A percentile compares a stretch with the other conserved stretches of the same genome.
These are phyloP conservation scores for Lucifuga dentata DNA, from an alignment of 2,113 vertebrate genomes.

Conservation along the genomic window DNA sequence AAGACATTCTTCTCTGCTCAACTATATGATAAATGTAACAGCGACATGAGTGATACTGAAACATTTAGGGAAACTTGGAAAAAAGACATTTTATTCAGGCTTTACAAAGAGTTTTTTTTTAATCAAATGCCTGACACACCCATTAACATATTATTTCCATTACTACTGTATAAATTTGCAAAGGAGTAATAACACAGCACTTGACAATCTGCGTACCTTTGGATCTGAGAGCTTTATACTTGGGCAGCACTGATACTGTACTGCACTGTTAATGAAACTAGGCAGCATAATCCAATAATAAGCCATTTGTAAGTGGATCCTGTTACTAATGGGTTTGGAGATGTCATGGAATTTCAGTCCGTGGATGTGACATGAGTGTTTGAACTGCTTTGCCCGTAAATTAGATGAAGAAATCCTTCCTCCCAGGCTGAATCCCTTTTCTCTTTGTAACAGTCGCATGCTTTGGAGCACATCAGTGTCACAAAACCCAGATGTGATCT, in stretches of 20 bases:
- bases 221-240: conserved; percentile 27
- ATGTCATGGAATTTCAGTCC: conserved; percentile 39
- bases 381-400: conserved; percentile 45
- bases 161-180: conserved; percentile 2
- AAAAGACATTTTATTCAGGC: too few relatives aligned
- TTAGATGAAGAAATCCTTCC: conserved; percentile 43
- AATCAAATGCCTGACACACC: background rate
- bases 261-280: conserved; percentile 42
- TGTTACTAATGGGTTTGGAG: conserved; percentile 57
- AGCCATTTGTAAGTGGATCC: conserved; percentile 32
- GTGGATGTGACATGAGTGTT: conserved; percentile 41
- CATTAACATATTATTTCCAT: conserved; percentile 12
- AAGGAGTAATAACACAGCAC: background rate
- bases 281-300: conserved; percentile 44
- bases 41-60: background rate
- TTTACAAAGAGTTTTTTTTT: too few relatives aligned
- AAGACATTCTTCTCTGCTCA: background rate
- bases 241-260: conserved; percentile 14
- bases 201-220: conserved; percentile 17
- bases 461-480: conserved; percentile 24
- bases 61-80: background rate
- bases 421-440: conserved; percentile 31
- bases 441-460: conserved; percentile 29
- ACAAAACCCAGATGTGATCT: conserved; percentile 42
- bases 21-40: background rate